Percentiles rank a stretch among this genome's conserved stretches.
Conservation (phyloP, 1,140 invertebrate species). For the Bombus superbus region DNA sequence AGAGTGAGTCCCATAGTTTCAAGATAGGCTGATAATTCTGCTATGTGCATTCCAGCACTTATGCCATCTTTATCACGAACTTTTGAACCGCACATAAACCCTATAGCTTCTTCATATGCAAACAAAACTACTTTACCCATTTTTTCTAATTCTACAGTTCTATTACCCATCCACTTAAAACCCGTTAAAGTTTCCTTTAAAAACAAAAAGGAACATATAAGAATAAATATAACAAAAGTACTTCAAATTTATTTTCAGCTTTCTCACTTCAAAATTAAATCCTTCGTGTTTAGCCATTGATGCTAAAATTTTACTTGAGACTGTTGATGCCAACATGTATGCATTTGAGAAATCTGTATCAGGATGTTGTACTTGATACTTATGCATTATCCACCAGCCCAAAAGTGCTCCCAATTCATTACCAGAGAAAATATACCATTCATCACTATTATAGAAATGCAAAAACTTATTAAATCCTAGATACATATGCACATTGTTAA, state of each 20-base stretch:
- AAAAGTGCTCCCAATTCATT: conserved; percentile 98
- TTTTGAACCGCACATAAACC: conserved; percentile 95
- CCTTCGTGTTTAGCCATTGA: conserved; percentile 93
- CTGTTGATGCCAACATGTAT: conserved; percentile 96
- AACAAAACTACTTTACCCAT: conserved; percentile 92
- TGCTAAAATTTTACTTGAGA: conserved; percentile 97
- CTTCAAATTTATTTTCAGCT: neutral
- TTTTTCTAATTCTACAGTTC: conserved; percentile 88
- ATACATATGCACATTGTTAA: neutral
- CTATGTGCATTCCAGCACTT: conserved; percentile 90
- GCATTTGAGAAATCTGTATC: conserved; percentile 82
- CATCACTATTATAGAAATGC: conserved; percentile 80
- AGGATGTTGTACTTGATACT: conserved; percentile 83
- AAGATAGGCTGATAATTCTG: conserved; percentile 91
- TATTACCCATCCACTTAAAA: conserved; percentile 99
- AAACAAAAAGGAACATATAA: conserved; percentile 49
- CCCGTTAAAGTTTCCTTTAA: conserved; percentile 97
- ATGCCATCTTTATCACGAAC: conserved; percentile 99
- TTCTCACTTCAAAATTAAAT: conserved; percentile 88
- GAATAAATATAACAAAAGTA: conserved; percentile 6
- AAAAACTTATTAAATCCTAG: neutral
- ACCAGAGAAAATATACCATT: conserved; percentile 97
- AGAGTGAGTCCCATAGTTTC: conserved; percentile 87
- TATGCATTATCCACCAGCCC: conserved; percentile 95
- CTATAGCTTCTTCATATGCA: conserved; percentile 97